A percentile compares a stretch with the other conserved stretches of the same genome.
Evolutionary conservation across 2,113 vertebrate genomes (phyloP).

Genomic region (Nycticryphes semicollaris): DNA sequence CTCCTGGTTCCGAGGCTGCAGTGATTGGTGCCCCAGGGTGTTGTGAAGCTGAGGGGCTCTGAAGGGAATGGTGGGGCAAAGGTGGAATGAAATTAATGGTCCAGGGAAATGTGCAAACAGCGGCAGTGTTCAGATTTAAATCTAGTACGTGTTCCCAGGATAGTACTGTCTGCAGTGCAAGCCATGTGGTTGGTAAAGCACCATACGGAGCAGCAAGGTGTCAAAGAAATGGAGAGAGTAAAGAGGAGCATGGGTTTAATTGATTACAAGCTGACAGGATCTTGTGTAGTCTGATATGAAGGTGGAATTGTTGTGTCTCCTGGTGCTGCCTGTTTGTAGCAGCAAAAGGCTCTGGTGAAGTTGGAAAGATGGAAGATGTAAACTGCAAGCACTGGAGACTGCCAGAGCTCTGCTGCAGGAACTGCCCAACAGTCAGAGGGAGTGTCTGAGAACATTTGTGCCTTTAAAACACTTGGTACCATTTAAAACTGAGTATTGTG

Average conservation of each 20-base stretch:
- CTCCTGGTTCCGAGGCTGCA: neutral
- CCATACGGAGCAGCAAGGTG: too few relatives aligned
- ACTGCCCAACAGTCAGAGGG: neutral
- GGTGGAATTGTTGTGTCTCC: neutral
- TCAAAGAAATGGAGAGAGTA: neutral
- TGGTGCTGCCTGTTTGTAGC: neutral
- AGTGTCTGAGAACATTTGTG: neutral
- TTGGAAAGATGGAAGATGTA: neutral
- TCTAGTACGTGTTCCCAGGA: neutral
- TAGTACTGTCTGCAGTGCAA: neutral
- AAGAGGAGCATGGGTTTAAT: neutral
- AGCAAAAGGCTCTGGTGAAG: neutral
- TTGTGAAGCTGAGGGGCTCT: neutral
- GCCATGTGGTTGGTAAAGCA: neutral
- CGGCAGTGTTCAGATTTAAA: neutral
- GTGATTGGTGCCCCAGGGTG: rapidly evolving
- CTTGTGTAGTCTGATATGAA: neutral
- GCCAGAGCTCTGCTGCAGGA: neutral
- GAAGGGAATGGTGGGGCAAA: neutral
- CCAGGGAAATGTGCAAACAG: neutral
- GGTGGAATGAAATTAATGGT: neutral
- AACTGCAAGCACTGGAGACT: neutral
- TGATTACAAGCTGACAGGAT: neutral
- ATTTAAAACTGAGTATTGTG: neutral
- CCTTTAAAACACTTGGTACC: neutral